phyloP scores from a whole-genome alignment of 2,113 vertebrate species.

The Porphyrio hochstetteri region DNA sequence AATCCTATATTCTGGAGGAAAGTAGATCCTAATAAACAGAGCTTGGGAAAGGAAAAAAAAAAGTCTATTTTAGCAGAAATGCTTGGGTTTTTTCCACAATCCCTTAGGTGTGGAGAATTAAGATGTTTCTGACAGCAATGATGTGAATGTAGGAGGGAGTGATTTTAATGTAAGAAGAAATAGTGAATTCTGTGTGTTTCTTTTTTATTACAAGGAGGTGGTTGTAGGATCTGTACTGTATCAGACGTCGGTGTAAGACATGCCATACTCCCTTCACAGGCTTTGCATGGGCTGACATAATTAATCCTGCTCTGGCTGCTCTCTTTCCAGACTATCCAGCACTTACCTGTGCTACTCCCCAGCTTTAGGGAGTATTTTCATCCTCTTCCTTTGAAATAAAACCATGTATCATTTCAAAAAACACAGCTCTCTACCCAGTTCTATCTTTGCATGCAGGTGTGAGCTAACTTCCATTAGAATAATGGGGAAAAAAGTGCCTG shows the following conservation, averaged over 20 bases:
- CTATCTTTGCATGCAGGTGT: background rate
- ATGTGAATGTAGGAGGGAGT: slow-evolving; percentile 36
- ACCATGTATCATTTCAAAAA: rapidly evolving
- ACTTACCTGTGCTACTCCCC: background rate
- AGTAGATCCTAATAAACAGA: background rate
- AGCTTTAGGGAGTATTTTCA: background rate
- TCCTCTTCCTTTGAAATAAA: background rate
- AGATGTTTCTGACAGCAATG: slow-evolving; percentile 40
- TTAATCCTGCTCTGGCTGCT: background rate
- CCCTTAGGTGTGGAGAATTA: slow-evolving; percentile 2
- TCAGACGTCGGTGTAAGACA: background rate
- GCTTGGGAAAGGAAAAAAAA: background rate
- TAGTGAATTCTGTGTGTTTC: background rate
- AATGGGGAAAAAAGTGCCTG: background rate
- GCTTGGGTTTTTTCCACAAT: background rate
- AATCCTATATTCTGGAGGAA: background rate
- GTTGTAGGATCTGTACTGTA: background rate
- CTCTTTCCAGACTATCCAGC: background rate
- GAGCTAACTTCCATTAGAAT: background rate
- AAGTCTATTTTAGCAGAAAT: slow-evolving; percentile 1
- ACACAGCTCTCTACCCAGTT: background rate
- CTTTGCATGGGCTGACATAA: background rate
- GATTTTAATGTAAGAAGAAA: slow-evolving; percentile 32
- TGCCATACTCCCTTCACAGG: background rate
- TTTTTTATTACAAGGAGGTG: background rate